Base-by-base conservation (phyloP, 2,888 invertebrate genomes). In the Eurois occulta region DNA sequence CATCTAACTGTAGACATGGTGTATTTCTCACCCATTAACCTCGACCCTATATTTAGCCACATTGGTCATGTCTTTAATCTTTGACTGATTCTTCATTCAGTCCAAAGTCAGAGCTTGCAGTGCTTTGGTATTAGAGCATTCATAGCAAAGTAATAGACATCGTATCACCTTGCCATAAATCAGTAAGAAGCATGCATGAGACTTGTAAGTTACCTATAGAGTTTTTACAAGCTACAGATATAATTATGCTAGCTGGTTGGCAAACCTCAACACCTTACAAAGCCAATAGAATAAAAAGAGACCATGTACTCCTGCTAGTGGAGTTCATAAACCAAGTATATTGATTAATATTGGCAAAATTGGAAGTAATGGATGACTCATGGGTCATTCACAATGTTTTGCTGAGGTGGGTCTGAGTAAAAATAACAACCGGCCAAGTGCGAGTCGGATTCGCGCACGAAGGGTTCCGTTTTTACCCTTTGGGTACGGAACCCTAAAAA, bases 321-420 rank as follows among this genome's bases (percentile, higher is more conserved):
- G 28, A 69, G 69, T 48, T 69, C 16, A 10, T 46, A 16, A 5
- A 38, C 24, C 43, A 58, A 32, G 28, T 69, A 38, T 16, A 70
- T 21, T 46, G 21, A 43, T 10, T 35, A 38, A n/a, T 46, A 60
- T 8, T 48, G 43, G 13, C 13, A 35, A 46, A 78, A 38, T 38
- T 46, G 28, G 21, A 67, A 48, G 24, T 46, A 41, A 35, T 41
- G 16, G 62, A n/a, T 28, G n/a, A 32, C 41, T 32, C 10, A 28
- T 46, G n/a, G 16, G 48, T 10, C 48, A 41, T 41, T 24, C 48
- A 1, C 28, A 60, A 62, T 28, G 28, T 13, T 35, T 65, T 43
- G 64, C 32, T 35, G 24, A 46, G 66, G 55, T n/a, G 28, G n/a
- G 35, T 43, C 28, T 28, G 32, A 35, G 7, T 80, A 62, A 71